These are phyloP conservation scores for Papilio dardanus DNA, from an alignment of 1,140 invertebrate species.

Conservation along the genomic window DNA sequence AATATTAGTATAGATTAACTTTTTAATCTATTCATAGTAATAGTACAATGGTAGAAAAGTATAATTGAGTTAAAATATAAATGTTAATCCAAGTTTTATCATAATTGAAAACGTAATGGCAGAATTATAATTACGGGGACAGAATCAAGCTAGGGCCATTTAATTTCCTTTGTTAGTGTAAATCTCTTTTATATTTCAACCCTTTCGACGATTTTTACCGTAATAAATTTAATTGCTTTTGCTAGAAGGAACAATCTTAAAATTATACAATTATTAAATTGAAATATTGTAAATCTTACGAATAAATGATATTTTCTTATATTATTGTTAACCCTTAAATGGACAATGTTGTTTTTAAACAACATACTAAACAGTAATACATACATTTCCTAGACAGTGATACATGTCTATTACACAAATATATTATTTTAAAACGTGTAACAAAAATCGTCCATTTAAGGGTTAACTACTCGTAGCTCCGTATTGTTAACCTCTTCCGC, in stretches of 20 bases:
- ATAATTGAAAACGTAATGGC: conserved; percentile 19
- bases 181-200: conserved; percentile 24
- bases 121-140: conserved; percentile 10
- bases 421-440: too few species aligned
- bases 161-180: conserved; percentile 26
- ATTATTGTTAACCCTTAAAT: too few species aligned
- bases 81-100: conserved; percentile 18
- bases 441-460: too few species aligned
- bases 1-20: not conserved
- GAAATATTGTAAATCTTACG: not conserved
- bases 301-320: too few species aligned
- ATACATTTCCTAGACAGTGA: too few species aligned
- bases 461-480: too few species aligned
- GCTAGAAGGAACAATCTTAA: not conserved
- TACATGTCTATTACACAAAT: too few species aligned
- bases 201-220: conserved; percentile 22
- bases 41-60: not conserved
- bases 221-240: conserved; percentile 14
- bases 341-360: too few species aligned
- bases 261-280: not conserved
- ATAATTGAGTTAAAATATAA: conserved; percentile 10
- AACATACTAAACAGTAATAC: too few species aligned
- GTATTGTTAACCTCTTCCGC: too few species aligned
- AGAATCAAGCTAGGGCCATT: conserved; percentile 16
- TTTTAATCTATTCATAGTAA: not conserved